These are phyloP conservation scores for Hippocampus mohnikei DNA, from an alignment of 2,113 vertebrate genomes.

Conservation along the genomic window DNA sequence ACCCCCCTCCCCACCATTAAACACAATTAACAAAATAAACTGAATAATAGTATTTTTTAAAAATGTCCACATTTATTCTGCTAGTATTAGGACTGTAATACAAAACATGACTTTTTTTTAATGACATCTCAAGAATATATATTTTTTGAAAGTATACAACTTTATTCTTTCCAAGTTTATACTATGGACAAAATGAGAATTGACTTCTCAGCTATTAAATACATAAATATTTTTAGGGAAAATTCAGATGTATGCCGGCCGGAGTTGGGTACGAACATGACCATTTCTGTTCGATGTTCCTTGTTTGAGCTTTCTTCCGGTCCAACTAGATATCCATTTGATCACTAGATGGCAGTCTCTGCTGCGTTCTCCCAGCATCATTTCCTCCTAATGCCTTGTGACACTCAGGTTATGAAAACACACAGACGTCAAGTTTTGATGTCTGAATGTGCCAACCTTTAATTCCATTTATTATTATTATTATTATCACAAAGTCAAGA, in stretches of 20 bases:
- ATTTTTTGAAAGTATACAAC: background rate
- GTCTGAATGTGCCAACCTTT: slow-evolving; percentile 63
- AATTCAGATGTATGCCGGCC: too few relatives aligned
- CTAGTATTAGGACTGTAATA: background rate
- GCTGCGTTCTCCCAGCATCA: slow-evolving; percentile 50
- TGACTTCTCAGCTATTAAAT: background rate
- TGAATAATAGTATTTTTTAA: background rate
- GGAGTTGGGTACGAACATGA: background rate
- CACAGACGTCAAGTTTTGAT: slow-evolving; percentile 71
- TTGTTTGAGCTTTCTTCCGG: background rate
- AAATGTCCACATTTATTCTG: background rate
- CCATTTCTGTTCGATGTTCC: background rate
- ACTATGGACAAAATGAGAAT: background rate
- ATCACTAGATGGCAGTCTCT: slow-evolving; percentile 67
- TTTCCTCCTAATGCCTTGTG: slow-evolving; percentile 69
- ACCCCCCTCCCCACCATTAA: too few relatives aligned
- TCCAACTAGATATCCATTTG: background rate
- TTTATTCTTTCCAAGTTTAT: background rate
- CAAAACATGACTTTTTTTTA: too few relatives aligned
- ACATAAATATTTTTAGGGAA: background rate
- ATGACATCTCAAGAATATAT: too few relatives aligned
- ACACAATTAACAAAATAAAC: too few relatives aligned
- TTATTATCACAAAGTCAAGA: slow-evolving; percentile 49
- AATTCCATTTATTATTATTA: slow-evolving; percentile 20
- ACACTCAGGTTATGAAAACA: slow-evolving; percentile 72